Evolutionary conservation across 2,888 invertebrate genomes (phyloP), one percentile per base, ranked within the genome.

Genomic region (Drosophila seclusa): DNA sequence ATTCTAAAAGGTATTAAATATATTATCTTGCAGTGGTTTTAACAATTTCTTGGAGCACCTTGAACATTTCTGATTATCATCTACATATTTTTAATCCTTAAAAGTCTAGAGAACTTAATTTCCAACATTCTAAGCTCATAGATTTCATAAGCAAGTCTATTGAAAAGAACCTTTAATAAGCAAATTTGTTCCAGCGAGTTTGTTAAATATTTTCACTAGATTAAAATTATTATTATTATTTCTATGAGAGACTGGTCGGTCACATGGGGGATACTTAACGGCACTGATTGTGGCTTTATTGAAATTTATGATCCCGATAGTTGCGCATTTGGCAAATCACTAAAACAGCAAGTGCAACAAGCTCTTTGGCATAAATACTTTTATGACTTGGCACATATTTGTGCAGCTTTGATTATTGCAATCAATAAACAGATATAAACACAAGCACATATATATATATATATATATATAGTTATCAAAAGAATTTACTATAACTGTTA

Each of bases 301-400:
- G 45, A 72, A 42, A 87, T 89, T 84, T 84, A 84, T 68, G 76
- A 74, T 63, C 40, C 24, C 10, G 55, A 57, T 55, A 80, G 81
- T 63, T 68, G 63, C 58, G 80, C 53, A 31, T 32, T 36, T 59
- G 52, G 59, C 58, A 55, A 87, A 87, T 73, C 71, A 76, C 59
- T 55, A 53, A 34, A 11, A 8, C 24, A 4, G 2, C 79, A 50
- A 68, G 24, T 45, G 53, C 36, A 49, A 63, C 67, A 60, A 62
- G 40, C 52, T 60, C 60, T 70, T 73, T 42, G 72, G 67, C 75
- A 57, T 74, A 89, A 85, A 87, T 68, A 70, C 45, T 61, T 75
- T 70, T 80, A 69, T 86, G 87, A 88, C 77, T 83, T 50, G 83
- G 69, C 74, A 86, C 89, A 83, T 86, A 85, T 88, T 83, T 89